Percentiles rank a stretch among this genome's conserved stretches.
Evolutionary conservation across 2,113 vertebrate species (phyloP).

Genomic region (Bubo scandiacus): DNA sequence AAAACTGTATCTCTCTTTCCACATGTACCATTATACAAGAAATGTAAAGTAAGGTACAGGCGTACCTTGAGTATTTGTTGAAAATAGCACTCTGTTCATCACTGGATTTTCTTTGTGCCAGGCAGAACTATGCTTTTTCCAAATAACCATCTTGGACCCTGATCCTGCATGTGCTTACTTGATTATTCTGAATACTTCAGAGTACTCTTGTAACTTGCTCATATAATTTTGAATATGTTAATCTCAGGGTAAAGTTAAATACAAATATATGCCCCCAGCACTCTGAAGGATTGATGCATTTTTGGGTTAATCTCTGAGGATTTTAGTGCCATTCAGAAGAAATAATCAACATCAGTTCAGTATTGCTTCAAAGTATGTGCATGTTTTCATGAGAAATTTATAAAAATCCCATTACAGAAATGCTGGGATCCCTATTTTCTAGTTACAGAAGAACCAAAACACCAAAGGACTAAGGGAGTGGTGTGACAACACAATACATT

Average conservation of each 20-base stretch:
- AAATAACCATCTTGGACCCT: background rate
- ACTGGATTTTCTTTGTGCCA: background rate
- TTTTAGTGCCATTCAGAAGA: background rate
- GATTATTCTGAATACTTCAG: constrained; percentile 5
- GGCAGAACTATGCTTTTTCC: background rate
- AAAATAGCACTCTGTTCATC: background rate
- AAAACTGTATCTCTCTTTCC: background rate
- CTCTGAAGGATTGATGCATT: background rate
- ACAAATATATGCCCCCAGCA: background rate
- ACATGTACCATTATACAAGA: background rate
- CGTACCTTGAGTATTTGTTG: background rate
- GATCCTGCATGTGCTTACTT: background rate
- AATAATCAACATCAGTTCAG: background rate
- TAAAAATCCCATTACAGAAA: background rate
- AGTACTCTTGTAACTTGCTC: background rate
- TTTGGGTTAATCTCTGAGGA: background rate
- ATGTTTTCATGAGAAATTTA: background rate
- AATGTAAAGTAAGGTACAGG: background rate
- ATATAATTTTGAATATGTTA: background rate
- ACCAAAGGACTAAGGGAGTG: background rate
- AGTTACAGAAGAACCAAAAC: background rate
- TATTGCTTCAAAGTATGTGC: background rate
- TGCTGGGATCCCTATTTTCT: background rate
- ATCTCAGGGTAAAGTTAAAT: background rate
- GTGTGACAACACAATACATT: background rate